Base-by-base conservation (phyloP, 2,888 invertebrate species). In the Bombylius major region DNA sequence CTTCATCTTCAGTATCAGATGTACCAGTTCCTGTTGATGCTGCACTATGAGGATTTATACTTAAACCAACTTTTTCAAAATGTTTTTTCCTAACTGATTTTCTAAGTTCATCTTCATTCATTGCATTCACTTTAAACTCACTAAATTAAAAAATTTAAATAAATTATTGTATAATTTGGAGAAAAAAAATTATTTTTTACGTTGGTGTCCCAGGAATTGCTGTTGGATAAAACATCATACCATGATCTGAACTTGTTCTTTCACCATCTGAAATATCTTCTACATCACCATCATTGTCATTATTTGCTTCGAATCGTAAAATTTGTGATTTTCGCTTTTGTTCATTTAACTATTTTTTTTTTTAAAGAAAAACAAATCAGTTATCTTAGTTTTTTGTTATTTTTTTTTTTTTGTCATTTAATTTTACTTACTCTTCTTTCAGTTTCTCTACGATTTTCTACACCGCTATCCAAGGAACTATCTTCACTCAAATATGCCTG, bases 231-330 rank as follows among this genome's bases (percentile, higher is more conserved):
- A 87, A 89, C 60, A 86, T 83, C 31, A 84, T 76, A 64, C 81
- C 80, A 57, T 85, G 80, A 66, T 87, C 87, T 0, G 86, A 86
- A 8, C 87, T 86, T 0, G 87, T 86, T 48, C 85, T 76, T 61
- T 87, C 87, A 0, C 88, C 86, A 68, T 91, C 89, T 0, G 88
- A 89, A 66, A 89, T 89, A 65, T 91, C 89, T 65, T 91, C 91
- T 0, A 89, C 82, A 63, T 91, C 91, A 0, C 88, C 89, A 61
- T 89, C 89, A 66, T 91, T 89, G 58, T 91, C 90, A 9, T 87
- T 88, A 23, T 72, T 74, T 23, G 87, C 86, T 68, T 81, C 83
- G 65, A 81, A 81, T 23, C 72, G 69, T 33, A 56, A 23, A 48
- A 23, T 53, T 34, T 32, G 44, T 34, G 50, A 34, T 51, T 59